These are phyloP conservation scores for Sphaeramia orbicularis DNA, from an alignment of 2,797 vertebrate genomes.

Conservation along the genomic window DNA sequence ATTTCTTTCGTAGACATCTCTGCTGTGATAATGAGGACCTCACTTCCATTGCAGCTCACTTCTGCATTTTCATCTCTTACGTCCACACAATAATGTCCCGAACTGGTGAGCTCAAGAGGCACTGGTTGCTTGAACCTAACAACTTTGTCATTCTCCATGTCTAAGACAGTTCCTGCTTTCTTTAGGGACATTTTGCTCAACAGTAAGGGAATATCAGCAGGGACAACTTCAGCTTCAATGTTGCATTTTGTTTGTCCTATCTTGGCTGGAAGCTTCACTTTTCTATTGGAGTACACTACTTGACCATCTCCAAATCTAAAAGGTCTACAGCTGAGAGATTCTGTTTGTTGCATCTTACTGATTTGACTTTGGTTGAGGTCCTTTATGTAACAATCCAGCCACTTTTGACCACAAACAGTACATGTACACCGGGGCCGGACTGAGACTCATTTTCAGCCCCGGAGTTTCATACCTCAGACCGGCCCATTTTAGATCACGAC, in stretches of 20 bases:
- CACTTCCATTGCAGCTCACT: background rate
- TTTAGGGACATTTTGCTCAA: background rate
- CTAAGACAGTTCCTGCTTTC: background rate
- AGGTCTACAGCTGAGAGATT: background rate
- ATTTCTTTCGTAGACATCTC: background rate
- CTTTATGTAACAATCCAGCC: too few species aligned
- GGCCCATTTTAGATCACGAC: too few species aligned
- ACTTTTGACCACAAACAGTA: too few species aligned
- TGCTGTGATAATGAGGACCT: background rate
- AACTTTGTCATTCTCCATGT: slow-evolving; percentile 11
- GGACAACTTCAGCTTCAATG: background rate
- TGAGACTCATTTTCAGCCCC: too few species aligned
- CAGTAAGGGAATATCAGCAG: background rate
- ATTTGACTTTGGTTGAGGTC: too few species aligned
- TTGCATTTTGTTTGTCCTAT: background rate
- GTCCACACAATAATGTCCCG: too few species aligned
- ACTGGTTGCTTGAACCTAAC: slow-evolving; percentile 31
- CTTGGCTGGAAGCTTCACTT: slow-evolving; percentile 30
- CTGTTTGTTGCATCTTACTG: too few species aligned
- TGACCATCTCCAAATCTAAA: slow-evolving; percentile 40
- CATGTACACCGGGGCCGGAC: too few species aligned
- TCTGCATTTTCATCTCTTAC: slow-evolving; percentile 17
- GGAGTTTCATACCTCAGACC: too few species aligned
- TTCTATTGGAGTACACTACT: slow-evolving; percentile 30
- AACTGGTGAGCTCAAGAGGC: slow-evolving; percentile 15